Base-by-base conservation (phyloP, 92 coral and sea anemone species). In the Palythoa caribaeorum region DNA sequence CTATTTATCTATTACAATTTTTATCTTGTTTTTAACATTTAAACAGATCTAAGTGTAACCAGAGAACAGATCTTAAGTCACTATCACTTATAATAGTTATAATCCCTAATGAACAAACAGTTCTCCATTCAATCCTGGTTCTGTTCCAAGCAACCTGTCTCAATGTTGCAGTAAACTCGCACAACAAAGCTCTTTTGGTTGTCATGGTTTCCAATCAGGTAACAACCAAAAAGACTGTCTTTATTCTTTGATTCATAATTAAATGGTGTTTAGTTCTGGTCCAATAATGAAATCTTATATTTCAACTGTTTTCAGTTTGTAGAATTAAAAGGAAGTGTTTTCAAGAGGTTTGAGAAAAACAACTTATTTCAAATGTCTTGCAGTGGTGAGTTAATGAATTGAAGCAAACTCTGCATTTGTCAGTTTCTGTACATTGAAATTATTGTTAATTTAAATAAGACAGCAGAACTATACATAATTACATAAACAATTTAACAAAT, bases 341-440 rank as follows among this genome's bases (percentile, higher is more conserved):
- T 97, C 92, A 97, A 97, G 94, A 97, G 95, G 85, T 97, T 95
- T 91, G 99, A 97, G 89, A 95, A 90, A 76, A 97, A 97, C 88
- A 97, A 97, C 89, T 88, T 97, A 53, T 97, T 97, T 73, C 99
- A 97, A 76, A 95, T 97, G 99, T 94, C 99, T 8, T 97, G 99
- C 77, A 96, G 98, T 81, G 99, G 99, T 95, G 77, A 85, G 93
- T 90, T 57, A 19, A 47, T 16, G 28, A n/a, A 48, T 66, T 35
- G 5, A 81, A 71, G 50, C 60, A 35, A 51, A 17, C 3, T 60
- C 47, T 35, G 6, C 38, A 52, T 62, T 62, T 4, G 0, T 44
- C 48, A 44, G 48, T 44, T 6, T 44, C 28, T 28, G 28, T 28
- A 28, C 28, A 28, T 28, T n/a, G n/a, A n/a, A n/a, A n/a, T n/a